Percentiles rank a stretch among this genome's conserved stretches.
Conservation (phyloP, 2,888 invertebrate genomes). For the Eristalis arbustorum region DNA sequence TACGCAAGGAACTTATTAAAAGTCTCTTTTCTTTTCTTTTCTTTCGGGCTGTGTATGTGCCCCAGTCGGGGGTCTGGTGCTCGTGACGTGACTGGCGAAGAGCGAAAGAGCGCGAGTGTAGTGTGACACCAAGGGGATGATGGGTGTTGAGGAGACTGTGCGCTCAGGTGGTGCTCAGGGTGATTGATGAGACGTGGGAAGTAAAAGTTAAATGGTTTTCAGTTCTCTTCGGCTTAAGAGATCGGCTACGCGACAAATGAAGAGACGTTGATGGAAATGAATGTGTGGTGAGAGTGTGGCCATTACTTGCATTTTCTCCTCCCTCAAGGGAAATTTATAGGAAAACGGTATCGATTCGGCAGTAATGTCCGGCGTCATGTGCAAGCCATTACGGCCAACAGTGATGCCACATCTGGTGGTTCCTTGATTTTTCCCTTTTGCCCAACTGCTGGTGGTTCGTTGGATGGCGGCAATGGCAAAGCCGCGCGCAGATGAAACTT, state of each 20-base stretch:
- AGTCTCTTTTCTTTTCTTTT: constrained; percentile 14
- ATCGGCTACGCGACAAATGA: not conserved
- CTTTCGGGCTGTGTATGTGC: not conserved
- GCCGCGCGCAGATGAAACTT: constrained; percentile 54
- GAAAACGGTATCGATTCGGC: not conserved
- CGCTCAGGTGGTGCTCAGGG: constrained; percentile 25
- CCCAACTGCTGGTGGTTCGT: not conserved
- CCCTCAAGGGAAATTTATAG: not conserved
- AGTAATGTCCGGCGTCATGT: constrained; percentile 9
- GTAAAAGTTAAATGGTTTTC: constrained; percentile 33
- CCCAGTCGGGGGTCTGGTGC: not conserved
- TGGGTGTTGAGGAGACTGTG: not conserved
- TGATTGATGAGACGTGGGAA: constrained; percentile 12
- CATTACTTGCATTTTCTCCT: constrained; percentile 8
- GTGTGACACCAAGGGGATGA: not conserved
- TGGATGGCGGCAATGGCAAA: constrained; percentile 12
- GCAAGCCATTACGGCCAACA: constrained; percentile 6
- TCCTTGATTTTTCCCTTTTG: constrained; percentile 35
- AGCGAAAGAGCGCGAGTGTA: not conserved
- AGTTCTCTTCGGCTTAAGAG: constrained; percentile 43
- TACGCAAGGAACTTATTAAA: constrained; percentile 58
- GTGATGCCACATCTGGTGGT: constrained; percentile 19
- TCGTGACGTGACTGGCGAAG: constrained; percentile 1
- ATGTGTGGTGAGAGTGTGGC: not conserved
- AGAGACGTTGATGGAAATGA: not conserved